Evolutionary conservation across 2,113 vertebrate genomes (phyloP), one percentile per base, ranked within the genome.

Genomic region (Tenebrosternarchus preto): DNA sequence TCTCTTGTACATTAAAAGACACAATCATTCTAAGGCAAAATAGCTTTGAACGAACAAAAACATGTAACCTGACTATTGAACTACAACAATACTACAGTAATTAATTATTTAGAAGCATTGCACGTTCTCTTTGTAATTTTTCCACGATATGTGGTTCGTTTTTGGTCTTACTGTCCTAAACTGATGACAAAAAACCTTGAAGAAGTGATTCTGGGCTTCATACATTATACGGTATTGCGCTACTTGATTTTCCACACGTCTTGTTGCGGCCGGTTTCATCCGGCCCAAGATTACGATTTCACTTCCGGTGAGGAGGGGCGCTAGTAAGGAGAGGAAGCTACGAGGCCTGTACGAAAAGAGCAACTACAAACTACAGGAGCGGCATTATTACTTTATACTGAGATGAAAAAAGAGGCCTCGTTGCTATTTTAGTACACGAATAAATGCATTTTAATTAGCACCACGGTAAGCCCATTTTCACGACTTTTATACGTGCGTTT

Each of bases 191-290:
- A 12, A 7, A 50, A 9, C 12, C 43, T 15, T 50, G 8, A 50
- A 1, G 5, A 46, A 11, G 16, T 19, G 4, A 16, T 16, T 63
- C 19, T n/a, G 31, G 1, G 5, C 15, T 6, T 1, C 4, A 17
- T 27, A 31, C 16, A 27, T 1, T 25, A 36, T 29, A 60, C 22
- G 20, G 20, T 53, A 9, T 17, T 1, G 39, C 3, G 8, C 20
- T 33, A 43, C 61, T 66, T 20, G 78, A 73, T 73, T 73, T 61
- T 50, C 46, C 24, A 82, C 70, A 67, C 78, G 73, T 83, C 84
- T 77, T 68, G 83, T 80, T 85, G 79, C 76, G 83, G 77, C 87
- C 83, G 83, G 85, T 87, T 87, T 84, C 86, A 87, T 88, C 86
- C 84, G 85, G 86, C 80, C 50, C 77, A 29, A 86, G 80, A 86